phyloP scores from a whole-genome alignment of 2,113 vertebrate genomes.

The Vulpes ferrilata region DNA sequence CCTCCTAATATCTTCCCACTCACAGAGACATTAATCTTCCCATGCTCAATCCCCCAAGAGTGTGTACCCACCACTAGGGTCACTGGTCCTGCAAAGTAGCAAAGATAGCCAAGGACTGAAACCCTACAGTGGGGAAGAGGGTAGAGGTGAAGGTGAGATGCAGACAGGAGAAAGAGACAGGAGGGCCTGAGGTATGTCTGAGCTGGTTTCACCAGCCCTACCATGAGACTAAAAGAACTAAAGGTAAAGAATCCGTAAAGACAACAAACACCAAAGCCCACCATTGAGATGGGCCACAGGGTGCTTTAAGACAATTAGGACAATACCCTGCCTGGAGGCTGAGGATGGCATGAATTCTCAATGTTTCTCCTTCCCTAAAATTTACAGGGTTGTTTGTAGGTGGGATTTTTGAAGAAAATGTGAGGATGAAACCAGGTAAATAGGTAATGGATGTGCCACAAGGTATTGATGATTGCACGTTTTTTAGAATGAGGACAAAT shows the following conservation, averaged over 20 bases:
- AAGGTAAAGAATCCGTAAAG: background rate
- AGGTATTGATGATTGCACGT: background rate
- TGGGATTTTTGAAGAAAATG: background rate
- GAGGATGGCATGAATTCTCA: background rate
- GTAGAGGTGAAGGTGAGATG: background rate
- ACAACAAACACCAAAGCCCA: background rate
- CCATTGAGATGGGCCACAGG: background rate
- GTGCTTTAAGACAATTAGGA: background rate
- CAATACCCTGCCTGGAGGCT: background rate
- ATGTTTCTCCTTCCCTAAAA: background rate
- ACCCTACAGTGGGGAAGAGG: accelerated
- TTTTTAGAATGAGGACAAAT: background rate
- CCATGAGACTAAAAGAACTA: background rate
- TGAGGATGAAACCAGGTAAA: background rate
- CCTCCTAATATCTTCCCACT: background rate
- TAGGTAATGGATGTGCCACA: background rate
- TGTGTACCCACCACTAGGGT: background rate
- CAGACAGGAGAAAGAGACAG: too few species aligned
- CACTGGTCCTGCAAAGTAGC: background rate
- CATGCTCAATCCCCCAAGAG: background rate
- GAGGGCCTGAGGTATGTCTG: background rate
- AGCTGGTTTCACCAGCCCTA: background rate
- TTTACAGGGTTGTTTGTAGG: background rate
- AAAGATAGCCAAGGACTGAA: background rate
- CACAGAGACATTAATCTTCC: background rate